Conservation (phyloP, 2,888 invertebrate genomes). For the Cosmopolites sordidus region DNA sequence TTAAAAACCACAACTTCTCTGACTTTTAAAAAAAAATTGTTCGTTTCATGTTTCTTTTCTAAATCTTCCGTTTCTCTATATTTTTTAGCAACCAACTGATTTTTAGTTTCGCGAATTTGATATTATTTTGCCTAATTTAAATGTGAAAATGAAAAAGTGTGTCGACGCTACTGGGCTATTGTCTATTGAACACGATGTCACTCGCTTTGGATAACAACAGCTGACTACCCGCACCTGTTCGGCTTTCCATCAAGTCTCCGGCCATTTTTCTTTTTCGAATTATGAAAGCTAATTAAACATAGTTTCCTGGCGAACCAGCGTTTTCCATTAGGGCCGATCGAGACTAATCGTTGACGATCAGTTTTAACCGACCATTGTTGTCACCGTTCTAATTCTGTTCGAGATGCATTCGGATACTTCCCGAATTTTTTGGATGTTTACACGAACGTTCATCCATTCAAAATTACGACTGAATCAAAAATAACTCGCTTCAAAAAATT, state of each 20-base stretch:
- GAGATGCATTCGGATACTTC: not conserved
- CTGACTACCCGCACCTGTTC: constrained; percentile 27
- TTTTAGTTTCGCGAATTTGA: too few relatives aligned
- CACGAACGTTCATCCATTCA: too few relatives aligned
- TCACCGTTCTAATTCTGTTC: constrained; percentile 15
- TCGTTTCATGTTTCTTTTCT: too few relatives aligned
- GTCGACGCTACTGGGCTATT: not conserved
- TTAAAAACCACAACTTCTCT: too few relatives aligned
- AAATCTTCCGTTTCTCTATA: too few relatives aligned
- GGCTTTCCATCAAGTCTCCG: constrained; percentile 23
- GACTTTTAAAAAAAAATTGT: too few relatives aligned
- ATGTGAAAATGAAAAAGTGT: not conserved
- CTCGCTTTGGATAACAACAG: constrained; percentile 16
- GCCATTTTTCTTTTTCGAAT: constrained; percentile 27
- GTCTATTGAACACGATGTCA: constrained; percentile 1
- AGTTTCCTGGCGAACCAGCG: constrained; percentile 27
- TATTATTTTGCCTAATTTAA: too few relatives aligned
- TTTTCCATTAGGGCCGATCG: constrained; percentile 28
- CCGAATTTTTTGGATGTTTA: too few relatives aligned
- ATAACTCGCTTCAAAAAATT: too few relatives aligned
- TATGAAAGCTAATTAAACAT: constrained; percentile 28
- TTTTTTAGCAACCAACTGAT: too few relatives aligned
- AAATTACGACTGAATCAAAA: too few relatives aligned
- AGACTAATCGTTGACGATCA: constrained; percentile 27
- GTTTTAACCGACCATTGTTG: constrained; percentile 24